phyloP scores from a whole-genome alignment of 2,113 vertebrate species.

The Apeltes quadracus region DNA sequence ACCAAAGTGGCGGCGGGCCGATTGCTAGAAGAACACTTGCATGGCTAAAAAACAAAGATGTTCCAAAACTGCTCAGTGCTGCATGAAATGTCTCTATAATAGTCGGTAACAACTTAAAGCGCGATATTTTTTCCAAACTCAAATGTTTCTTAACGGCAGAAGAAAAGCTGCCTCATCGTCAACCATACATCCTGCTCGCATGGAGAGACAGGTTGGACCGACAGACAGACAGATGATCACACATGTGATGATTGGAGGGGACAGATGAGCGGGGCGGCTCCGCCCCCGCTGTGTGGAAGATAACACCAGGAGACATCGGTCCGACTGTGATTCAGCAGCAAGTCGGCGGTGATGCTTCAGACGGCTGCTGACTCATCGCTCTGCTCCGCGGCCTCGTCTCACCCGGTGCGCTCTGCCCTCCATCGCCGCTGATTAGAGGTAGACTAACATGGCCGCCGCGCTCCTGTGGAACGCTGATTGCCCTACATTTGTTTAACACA shows the following conservation, averaged over 20 bases:
- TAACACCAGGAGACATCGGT: slow-evolving; percentile 16
- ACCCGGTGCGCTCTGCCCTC: slow-evolving; percentile 18
- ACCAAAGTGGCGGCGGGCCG: background rate
- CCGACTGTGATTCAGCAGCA: slow-evolving; percentile 37
- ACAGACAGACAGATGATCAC: no score
- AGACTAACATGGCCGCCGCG: slow-evolving; percentile 22
- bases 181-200: no score
- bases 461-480: slow-evolving; percentile 48
- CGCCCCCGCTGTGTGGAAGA: no score
- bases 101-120: background rate
- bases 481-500: slow-evolving; percentile 60
- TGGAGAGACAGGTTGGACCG: no score
- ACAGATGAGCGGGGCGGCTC: slow-evolving; percentile 40
- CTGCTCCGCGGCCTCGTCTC: slow-evolving; percentile 12
- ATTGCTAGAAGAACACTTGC: background rate
- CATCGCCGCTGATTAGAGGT: slow-evolving; percentile 49
- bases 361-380: slow-evolving; percentile 51
- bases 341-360: slow-evolving; percentile 35
- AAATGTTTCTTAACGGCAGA: no score
- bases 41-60: no score
- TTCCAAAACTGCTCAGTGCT: no score
- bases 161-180: no score
- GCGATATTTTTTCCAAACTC: background rate
- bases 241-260: slow-evolving; percentile 43
- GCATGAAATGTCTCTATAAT: background rate